Evolutionary conservation across 2,797 vertebrate species (phyloP).

Genomic region (Clarias pachynema): DNA sequence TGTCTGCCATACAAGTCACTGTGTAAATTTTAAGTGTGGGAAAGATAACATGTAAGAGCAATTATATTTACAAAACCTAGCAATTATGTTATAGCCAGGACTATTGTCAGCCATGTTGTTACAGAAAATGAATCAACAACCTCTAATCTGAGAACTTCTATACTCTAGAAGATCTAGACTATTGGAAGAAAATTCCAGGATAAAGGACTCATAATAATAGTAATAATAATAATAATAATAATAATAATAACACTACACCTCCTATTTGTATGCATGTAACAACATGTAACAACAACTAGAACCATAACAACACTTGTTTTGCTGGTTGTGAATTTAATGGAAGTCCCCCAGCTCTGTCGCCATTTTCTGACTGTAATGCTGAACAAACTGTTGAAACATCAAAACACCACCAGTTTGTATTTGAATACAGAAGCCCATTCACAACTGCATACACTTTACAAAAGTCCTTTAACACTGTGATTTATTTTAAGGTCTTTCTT

Average conservation of each 20-base stretch:
- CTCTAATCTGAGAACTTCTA: background rate
- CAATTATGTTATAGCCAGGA: background rate
- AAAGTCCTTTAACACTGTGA: slow-evolving; percentile 56
- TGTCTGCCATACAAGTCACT: background rate
- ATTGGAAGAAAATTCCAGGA: background rate
- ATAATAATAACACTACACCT: background rate
- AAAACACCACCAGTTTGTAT: slow-evolving; percentile 13
- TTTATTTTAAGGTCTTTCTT: slow-evolving; percentile 37
- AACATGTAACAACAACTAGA: background rate
- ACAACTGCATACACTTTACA: background rate
- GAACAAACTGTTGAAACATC: background rate
- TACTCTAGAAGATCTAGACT: background rate
- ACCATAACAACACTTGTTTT: background rate
- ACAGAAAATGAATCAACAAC: background rate
- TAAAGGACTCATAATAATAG: background rate
- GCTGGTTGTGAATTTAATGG: background rate
- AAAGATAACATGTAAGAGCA: background rate
- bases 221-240: background rate
- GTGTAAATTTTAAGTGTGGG: background rate
- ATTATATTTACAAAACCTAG: background rate
- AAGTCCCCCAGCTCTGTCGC: background rate
- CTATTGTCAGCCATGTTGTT: background rate
- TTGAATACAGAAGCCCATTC: slow-evolving; percentile 18
- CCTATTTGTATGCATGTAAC: background rate
- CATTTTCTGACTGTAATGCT: slow-evolving; percentile 4